Conservation (phyloP, 2,888 invertebrate genomes). For the Volucella inanis region DNA sequence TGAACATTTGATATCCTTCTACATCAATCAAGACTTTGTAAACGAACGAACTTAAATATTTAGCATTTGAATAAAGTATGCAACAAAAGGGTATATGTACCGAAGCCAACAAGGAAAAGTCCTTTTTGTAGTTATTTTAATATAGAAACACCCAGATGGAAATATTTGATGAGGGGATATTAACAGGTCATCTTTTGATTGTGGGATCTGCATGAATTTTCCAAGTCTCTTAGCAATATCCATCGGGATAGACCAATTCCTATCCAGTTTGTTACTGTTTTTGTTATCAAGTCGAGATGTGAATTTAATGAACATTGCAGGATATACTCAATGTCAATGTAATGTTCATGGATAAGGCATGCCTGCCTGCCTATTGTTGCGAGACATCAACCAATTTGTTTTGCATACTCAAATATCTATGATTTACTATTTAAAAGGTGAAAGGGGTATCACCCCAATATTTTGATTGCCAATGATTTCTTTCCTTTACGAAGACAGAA, state of each 20-base stretch:
- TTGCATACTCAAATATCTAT: no score
- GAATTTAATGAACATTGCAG: no score
- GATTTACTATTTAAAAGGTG: no score
- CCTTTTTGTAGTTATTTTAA: constrained; percentile 54
- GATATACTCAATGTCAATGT: no score
- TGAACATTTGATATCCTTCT: constrained; percentile 46
- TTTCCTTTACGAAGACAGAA: no score
- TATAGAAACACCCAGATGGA: constrained; percentile 32
- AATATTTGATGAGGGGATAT: constrained; percentile 7
- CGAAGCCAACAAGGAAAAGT: neutral
- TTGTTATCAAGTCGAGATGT: no score
- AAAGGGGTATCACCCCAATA: no score
- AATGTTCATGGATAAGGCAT: no score
- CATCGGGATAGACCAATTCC: neutral
- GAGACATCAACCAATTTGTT: no score
- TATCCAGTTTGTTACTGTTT: no score
- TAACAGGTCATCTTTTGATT: constrained; percentile 53
- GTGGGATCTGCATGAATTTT: constrained; percentile 40
- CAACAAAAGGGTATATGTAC: constrained; percentile 41
- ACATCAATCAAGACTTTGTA: constrained; percentile 68
- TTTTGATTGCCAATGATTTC: no score
- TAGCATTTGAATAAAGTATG: constrained; percentile 62
- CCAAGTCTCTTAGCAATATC: constrained; percentile 25
- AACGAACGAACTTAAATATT: constrained; percentile 65
- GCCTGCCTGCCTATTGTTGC: no score